Evolutionary conservation across 2,888 invertebrate genomes (phyloP).

Genomic region (Limnephilus auricula): DNA sequence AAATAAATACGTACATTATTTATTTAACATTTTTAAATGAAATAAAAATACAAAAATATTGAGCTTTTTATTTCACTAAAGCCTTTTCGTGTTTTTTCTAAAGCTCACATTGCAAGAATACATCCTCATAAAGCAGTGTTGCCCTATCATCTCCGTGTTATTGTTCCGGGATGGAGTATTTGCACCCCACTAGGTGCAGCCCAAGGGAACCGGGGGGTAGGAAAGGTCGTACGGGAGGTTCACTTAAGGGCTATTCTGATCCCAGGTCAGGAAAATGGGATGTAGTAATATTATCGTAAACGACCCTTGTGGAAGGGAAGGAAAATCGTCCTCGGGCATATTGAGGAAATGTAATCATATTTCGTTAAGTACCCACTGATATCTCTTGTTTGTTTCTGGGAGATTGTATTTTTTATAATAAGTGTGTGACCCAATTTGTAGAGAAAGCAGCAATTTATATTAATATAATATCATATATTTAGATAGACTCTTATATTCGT

Average conservation of each 20-base stretch:
- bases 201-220: not conserved
- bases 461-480: too few relatives aligned
- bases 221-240: not conserved
- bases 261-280: constrained; percentile 2
- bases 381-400: not conserved
- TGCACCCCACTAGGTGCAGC: not conserved
- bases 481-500: too few relatives aligned
- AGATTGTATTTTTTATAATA: not conserved
- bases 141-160: not conserved
- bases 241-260: not conserved
- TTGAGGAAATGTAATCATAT: not conserved
- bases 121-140: not conserved
- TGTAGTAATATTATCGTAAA: not conserved
- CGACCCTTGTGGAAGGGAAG: not conserved
- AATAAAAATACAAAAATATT: not conserved
- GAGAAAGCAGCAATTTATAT: too few relatives aligned
- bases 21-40: too few relatives aligned
- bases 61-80: not conserved
- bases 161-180: not conserved
- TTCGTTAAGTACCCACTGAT: not conserved
- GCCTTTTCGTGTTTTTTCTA: not conserved
- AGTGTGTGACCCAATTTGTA: not conserved
- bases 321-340: not conserved
- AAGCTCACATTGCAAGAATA: not conserved
- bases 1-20: too few relatives aligned